Percentiles rank a stretch among this genome's conserved stretches.
These are phyloP conservation scores for Drosophila orena DNA, from an alignment of 1,140 invertebrate genomes.

Conservation along the genomic window DNA sequence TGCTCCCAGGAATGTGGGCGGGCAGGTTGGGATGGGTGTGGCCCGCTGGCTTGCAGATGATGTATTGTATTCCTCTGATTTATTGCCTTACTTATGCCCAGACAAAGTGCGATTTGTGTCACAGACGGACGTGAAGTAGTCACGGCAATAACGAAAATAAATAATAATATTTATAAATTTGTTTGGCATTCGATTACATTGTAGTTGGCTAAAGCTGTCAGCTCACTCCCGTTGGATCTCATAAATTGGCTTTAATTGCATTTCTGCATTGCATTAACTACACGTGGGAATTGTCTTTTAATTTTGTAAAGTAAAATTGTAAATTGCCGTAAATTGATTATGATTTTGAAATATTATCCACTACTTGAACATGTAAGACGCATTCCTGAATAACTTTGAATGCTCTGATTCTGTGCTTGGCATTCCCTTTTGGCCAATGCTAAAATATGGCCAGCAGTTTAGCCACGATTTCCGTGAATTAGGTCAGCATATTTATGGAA, in stretches of 20 bases:
- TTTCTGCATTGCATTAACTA: background rate
- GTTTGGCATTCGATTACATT: conserved; percentile 60
- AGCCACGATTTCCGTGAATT: conserved; percentile 4
- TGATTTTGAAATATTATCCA: background rate
- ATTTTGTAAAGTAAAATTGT: background rate
- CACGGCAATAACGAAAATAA: conserved; percentile 24
- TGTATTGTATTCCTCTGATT: conserved; percentile 78
- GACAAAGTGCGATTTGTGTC: conserved; percentile 52
- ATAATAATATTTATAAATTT: conserved; percentile 35
- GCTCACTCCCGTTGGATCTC: background rate
- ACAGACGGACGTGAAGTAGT: conserved; percentile 28
- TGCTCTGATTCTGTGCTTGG: background rate
- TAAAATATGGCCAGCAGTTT: background rate
- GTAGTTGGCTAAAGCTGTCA: conserved; percentile 1
- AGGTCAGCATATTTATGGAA: conserved; percentile 42
- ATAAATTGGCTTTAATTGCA: background rate
- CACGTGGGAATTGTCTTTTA: no score
- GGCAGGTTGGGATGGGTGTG: conserved; percentile 15
- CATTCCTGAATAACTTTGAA: background rate
- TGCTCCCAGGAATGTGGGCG: conserved; percentile 12
- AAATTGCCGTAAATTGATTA: background rate
- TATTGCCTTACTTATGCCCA: conserved; percentile 73
- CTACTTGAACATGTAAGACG: background rate
- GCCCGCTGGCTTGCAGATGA: conserved; percentile 60
- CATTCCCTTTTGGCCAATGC: background rate